phyloP scores from a whole-genome alignment of 2,113 vertebrate species.

The Chitala chitala region DNA sequence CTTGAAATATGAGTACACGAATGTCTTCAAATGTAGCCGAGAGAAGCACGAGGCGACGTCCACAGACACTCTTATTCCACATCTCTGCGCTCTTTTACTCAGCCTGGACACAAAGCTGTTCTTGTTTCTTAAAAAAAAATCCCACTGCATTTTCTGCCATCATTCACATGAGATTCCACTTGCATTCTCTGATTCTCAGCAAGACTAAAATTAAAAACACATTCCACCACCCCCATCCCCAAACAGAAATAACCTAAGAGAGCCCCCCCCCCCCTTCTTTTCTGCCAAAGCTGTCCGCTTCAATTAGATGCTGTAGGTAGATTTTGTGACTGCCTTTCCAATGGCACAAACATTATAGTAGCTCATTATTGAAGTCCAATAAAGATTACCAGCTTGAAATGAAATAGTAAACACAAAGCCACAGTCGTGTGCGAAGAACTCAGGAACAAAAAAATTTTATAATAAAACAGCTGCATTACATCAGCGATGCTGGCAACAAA shows the following conservation, averaged over 20 bases:
- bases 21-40: neutral
- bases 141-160: slow-evolving; percentile 8
- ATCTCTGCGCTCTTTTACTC: neutral
- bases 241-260: neutral
- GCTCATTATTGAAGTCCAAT: neutral
- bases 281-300: neutral
- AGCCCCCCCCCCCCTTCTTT: neutral
- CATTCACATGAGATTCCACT: slow-evolving; percentile 4
- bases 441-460: too few species aligned
- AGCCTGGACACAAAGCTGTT: neutral
- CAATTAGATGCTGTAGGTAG: neutral
- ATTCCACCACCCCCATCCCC: slow-evolving; percentile 1
- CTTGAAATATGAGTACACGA: neutral
- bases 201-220: slow-evolving; percentile 22
- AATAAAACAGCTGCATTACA: neutral
- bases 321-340: neutral
- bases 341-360: neutral
- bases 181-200: slow-evolving; percentile 10
- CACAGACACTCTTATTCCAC: neutral
- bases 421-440: too few species aligned
- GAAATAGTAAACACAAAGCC: neutral
- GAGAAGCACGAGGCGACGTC: slow-evolving; percentile 9
- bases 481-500: neutral
- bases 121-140: neutral
- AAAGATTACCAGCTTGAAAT: neutral